These are phyloP conservation scores for Catagonus wagneri DNA, from an alignment of 2,113 vertebrate species.

Conservation along the genomic window DNA sequence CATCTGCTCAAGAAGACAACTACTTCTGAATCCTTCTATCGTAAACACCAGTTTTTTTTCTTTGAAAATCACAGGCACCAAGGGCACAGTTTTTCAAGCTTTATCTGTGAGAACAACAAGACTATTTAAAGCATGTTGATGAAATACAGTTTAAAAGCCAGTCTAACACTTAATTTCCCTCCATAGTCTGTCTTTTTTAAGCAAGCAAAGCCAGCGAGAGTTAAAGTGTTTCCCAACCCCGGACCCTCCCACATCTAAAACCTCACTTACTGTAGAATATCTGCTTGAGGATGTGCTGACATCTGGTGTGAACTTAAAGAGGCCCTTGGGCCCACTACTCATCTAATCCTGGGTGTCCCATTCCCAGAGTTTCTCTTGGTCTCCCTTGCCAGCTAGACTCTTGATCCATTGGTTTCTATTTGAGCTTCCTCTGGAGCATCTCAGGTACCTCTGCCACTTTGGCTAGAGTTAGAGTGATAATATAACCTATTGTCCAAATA, in stretches of 20 bases:
- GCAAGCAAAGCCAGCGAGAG: not conserved
- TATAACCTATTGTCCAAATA: not conserved
- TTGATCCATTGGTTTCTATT: not conserved
- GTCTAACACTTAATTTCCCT: not conserved
- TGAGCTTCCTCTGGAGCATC: not conserved
- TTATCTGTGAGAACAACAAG: not conserved
- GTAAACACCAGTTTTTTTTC: not conserved
- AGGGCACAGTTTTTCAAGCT: constrained; percentile 1
- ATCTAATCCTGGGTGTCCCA: not conserved
- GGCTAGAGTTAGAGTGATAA: not conserved
- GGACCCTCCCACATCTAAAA: not conserved
- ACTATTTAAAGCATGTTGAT: not conserved
- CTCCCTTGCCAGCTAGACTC: not conserved
- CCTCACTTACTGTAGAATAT: not conserved
- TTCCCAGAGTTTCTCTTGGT: not conserved
- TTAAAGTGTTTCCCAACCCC: constrained; percentile 13
- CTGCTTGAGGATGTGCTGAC: not conserved
- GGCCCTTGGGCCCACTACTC: not conserved
- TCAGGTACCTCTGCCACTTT: not conserved
- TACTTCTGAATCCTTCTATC: constrained; percentile 44
- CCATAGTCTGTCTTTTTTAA: not conserved
- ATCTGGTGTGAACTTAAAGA: not conserved
- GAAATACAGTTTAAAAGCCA: constrained; percentile 3
- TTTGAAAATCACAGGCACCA: constrained; percentile 4
- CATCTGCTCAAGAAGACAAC: not conserved